phyloP scores from a whole-genome alignment of 2,797 vertebrate genomes.

The Argya squamiceps region DNA sequence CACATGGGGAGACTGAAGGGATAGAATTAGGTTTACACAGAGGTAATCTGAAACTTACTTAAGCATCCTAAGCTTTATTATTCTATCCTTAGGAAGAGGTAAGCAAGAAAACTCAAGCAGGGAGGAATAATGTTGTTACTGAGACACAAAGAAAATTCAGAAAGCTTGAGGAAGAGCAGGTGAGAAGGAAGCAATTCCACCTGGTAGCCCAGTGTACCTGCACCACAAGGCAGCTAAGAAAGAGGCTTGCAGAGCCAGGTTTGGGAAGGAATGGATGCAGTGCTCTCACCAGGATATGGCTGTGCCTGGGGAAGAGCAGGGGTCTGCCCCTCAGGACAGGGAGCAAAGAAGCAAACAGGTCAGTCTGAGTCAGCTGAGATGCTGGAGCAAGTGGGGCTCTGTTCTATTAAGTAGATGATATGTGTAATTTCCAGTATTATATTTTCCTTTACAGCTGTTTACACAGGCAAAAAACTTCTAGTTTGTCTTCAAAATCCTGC shows the following conservation, averaged over 20 bases:
- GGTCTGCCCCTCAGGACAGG: not conserved
- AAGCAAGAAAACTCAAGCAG: not conserved
- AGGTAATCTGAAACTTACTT: not conserved
- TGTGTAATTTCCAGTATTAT: not conserved
- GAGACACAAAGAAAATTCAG: not conserved
- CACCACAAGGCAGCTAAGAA: not conserved
- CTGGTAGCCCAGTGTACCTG: not conserved
- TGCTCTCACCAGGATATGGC: fast-evolving
- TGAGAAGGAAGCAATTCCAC: not conserved
- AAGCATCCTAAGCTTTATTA: not conserved
- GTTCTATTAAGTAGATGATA: not conserved
- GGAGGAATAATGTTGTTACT: not conserved
- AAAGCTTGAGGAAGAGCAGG: not conserved
- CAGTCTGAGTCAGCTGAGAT: not conserved
- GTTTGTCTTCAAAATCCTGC: not conserved
- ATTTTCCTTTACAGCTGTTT: not conserved
- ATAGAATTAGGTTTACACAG: not conserved
- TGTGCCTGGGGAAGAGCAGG: fast-evolving
- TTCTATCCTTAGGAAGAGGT: not conserved
- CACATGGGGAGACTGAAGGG: not conserved
- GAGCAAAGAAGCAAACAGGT: not conserved
- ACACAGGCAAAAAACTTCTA: not conserved
- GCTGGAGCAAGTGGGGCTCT: not conserved
- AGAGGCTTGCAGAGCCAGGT: not conserved
- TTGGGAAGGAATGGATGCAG: fast-evolving